Base-by-base conservation (phyloP, 2,797 vertebrate genomes). In the Oreortyx pictus region DNA sequence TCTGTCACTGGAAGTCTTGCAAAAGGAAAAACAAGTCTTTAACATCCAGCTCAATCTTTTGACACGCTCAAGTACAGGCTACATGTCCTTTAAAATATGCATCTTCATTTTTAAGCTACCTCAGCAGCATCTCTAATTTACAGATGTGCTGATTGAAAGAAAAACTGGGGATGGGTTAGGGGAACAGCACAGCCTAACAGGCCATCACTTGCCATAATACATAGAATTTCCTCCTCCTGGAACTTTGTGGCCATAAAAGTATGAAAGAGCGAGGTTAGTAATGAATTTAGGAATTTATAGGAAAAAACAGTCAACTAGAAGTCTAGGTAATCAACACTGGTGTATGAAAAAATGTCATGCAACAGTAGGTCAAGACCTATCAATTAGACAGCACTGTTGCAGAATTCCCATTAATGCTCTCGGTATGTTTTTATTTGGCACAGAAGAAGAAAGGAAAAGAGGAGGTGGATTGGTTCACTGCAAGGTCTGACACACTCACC, bases 401-500 rank as follows among this genome's bases (percentile, higher is more conserved):
- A 76, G 56, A 92, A 80, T 76, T 92, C 47, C 24, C 60, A 11
- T 66, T 37, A 17, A 9, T 41, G 60, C 23, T 68, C 25, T 39
- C 35, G 60, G 57, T 2, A 0, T 6, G 19, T 20, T 80, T 82
- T 70, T 90, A 52, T 37, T 47, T 37, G 52, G 18, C 67, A 14
- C 65, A 65, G 37, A 60, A 83, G 76, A 57, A n/a, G 20, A 91
- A 92, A 86, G 64, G n/a, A 33, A 66, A 56, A 86, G 33, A 68
- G 60, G 70, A 76, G 44, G 13, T 74, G 16, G 13, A 37, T 56
- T 54, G 52, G 4, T 11, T 33, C 0, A 4, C 75, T 72, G 44
- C 61, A 82, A 66, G 52, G 65, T 44, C 67, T 0, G 0, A 37
- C 44, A 37, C 47, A 6, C 43, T 68, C 43, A 37, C 19, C 15